phyloP scores from a whole-genome alignment of 2,888 invertebrate species.

The Norana najaformis region DNA sequence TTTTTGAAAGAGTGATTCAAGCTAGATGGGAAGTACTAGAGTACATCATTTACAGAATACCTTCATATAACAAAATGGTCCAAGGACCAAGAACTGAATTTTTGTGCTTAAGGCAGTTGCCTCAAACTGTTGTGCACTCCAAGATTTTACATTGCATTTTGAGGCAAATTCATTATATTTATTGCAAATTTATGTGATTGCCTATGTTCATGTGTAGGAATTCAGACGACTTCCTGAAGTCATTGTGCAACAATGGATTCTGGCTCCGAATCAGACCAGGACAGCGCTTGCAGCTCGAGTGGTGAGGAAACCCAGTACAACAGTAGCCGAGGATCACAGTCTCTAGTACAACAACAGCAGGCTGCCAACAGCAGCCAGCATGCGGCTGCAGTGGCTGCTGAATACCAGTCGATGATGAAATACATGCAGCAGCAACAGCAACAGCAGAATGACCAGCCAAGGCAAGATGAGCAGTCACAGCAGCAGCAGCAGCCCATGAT shows the following conservation, averaged over 20 bases:
- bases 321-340: not conserved
- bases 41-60: no score
- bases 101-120: not conserved
- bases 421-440: conserved; percentile 28
- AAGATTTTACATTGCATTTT: not conserved
- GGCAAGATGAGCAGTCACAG: not conserved
- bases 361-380: conserved; percentile 17
- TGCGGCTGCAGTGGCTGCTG: not conserved
- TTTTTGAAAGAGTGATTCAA: not conserved
- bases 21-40: no score
- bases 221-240: not conserved
- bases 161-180: not conserved
- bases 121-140: not conserved
- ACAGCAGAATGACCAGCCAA: conserved; percentile 17
- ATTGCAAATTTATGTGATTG: not conserved
- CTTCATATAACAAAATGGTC: no score
- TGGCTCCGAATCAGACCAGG: conserved; percentile 20
- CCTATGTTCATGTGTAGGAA: not conserved
- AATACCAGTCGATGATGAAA: conserved; percentile 22
- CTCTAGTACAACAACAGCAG: conserved; percentile 9
- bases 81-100: not conserved
- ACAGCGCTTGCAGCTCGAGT: conserved; percentile 23
- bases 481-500: conserved; percentile 27
- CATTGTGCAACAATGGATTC: not conserved
- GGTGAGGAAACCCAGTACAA: conserved; percentile 6